Conservation (phyloP, 1,140 invertebrate species). For the Neuroterus valhalla region DNA sequence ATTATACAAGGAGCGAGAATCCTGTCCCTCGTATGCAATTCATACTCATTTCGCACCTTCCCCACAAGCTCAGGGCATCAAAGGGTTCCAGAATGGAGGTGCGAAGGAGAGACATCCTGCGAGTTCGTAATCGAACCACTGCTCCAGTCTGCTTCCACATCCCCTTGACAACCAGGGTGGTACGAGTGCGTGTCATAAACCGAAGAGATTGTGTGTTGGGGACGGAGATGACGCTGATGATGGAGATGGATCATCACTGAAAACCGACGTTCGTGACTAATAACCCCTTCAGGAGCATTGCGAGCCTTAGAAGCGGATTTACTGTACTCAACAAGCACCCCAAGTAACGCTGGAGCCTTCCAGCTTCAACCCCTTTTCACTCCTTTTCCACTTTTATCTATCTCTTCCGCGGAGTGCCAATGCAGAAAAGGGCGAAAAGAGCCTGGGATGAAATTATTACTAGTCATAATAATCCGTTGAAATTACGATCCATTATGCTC, state of each 20-base stretch:
- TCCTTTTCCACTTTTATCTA: slow-evolving; percentile 4
- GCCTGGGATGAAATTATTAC: slow-evolving; percentile 48
- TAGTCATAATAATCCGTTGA: slow-evolving; percentile 44
- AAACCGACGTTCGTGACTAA: slow-evolving; percentile 39
- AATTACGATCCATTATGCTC: slow-evolving; percentile 42
- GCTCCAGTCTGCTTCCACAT: slow-evolving; percentile 31
- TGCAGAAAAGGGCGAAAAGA: not conserved
- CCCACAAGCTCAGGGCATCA: slow-evolving; percentile 50
- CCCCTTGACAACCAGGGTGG: slow-evolving; percentile 41
- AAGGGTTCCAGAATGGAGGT: slow-evolving; percentile 46
- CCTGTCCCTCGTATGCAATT: slow-evolving; percentile 62
- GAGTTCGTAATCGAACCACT: slow-evolving; percentile 53
- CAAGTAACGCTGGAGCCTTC: not conserved
- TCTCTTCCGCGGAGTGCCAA: not conserved
- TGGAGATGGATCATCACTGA: slow-evolving; percentile 17
- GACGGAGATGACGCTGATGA: slow-evolving; percentile 2
- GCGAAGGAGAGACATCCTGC: slow-evolving; percentile 53
- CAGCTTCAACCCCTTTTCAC: not conserved
- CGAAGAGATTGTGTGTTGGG: not conserved
- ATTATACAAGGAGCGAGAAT: slow-evolving; percentile 59
- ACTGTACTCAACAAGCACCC: slow-evolving; percentile 31
- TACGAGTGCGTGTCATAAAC: not conserved
- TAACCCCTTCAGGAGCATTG: slow-evolving; percentile 37
- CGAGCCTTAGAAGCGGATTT: slow-evolving; percentile 27
- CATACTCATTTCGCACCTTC: slow-evolving; percentile 62